These are phyloP conservation scores for Micromesistius poutassou DNA, from an alignment of 2,797 vertebrate species.

Conservation along the genomic window DNA sequence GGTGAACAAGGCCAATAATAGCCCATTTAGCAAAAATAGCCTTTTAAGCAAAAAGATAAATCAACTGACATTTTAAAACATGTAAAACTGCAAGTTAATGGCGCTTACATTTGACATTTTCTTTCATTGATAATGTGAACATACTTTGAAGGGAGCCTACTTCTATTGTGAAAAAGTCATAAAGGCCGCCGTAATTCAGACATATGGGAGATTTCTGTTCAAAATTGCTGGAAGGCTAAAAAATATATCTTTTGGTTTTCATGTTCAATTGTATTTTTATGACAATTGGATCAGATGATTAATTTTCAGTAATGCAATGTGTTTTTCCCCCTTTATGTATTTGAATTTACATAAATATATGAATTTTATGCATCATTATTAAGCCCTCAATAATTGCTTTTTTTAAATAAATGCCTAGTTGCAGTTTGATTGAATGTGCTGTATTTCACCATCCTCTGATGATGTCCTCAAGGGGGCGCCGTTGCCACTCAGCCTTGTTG, in stretches of 20 bases:
- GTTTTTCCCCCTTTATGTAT: conserved; percentile 58
- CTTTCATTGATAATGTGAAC: not conserved
- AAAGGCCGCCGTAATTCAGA: not conserved
- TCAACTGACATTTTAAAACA: not conserved
- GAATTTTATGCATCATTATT: conserved; percentile 68
- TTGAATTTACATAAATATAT: conserved; percentile 66
- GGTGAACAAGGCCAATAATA: not conserved
- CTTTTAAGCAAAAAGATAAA: not conserved
- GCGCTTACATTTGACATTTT: not conserved
- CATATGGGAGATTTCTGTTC: not conserved
- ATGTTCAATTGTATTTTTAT: not conserved
- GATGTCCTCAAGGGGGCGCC: conserved; percentile 46
- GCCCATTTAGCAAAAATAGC: not conserved
- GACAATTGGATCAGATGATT: not conserved
- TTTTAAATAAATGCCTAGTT: conserved; percentile 69
- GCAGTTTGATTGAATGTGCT: conserved; percentile 31
- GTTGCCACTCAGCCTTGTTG: conserved; percentile 2
- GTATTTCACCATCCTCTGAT: conserved; percentile 19
- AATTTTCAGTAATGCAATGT: conserved; percentile 34
- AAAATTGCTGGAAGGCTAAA: not conserved
- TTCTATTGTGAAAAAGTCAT: not conserved
- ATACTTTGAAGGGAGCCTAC: not conserved
- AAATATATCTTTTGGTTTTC: not conserved
- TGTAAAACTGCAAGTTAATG: not conserved
- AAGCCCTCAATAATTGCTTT: conserved; percentile 62